phyloP scores from a whole-genome alignment of 2,797 vertebrate species.

The Eleutherodactylus coqui region DNA sequence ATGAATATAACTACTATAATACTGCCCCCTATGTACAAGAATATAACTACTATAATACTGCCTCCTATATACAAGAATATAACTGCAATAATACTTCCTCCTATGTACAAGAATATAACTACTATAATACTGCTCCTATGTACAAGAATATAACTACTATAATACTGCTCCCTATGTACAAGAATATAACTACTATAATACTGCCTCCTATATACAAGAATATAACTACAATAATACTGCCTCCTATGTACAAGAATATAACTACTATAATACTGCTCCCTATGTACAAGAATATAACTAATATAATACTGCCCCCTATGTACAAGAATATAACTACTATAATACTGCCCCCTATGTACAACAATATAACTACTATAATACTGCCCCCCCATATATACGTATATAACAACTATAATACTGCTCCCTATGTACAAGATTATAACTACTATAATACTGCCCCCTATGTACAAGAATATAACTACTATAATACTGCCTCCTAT shows the following conservation, averaged over 20 bases:
- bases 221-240: conserved; percentile 17
- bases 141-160: conserved; percentile 11
- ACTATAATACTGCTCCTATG: neutral
- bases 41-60: no score
- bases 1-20: no score
- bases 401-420: conserved; percentile 1
- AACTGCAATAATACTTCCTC: conserved; percentile 6
- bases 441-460: neutral
- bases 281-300: no score
- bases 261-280: no score
- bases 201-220: neutral
- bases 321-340: conserved; percentile 17
- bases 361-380: conserved; percentile 12
- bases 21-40: no score
- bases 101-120: conserved; percentile 1
- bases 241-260: neutral
- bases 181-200: no score
- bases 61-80: conserved; percentile 9
- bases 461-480: conserved; percentile 13
- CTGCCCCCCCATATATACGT: neutral
- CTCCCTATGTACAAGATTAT: conserved; percentile 4
- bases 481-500: neutral
- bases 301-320: neutral
- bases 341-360: conserved; percentile 7
- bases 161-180: neutral